Evolutionary conservation across 1,140 invertebrate genomes (phyloP).

Genomic region (Hestina assimilis): DNA sequence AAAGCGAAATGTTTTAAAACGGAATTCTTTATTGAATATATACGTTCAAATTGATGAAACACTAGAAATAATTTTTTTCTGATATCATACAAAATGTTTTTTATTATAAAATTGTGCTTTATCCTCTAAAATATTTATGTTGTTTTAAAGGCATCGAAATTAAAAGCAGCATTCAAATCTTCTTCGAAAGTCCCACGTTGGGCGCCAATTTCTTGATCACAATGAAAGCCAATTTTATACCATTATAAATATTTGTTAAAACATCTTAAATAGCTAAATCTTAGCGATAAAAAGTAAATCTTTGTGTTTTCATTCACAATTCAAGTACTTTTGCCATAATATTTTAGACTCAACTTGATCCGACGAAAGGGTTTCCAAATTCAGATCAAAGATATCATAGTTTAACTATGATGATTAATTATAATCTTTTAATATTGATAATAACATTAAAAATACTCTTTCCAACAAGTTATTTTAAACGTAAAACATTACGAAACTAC

Average conservation of each 20-base stretch:
- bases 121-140: not conserved
- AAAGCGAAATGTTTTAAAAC: not conserved
- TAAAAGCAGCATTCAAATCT: not conserved
- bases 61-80: not conserved
- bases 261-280: no score
- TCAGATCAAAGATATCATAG: no score
- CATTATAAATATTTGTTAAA: no score
- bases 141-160: no score
- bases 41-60: not conserved
- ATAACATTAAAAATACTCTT: no score
- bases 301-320: conserved; percentile 15
- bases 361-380: not conserved
- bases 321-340: conserved; percentile 22
- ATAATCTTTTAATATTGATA: no score
- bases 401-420: no score
- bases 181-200: not conserved
- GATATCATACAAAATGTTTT: no score
- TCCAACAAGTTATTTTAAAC: no score
- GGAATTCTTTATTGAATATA: conserved; percentile 9
- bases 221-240: not conserved
- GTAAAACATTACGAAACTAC: no score
- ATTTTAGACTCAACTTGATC: conserved; percentile 12
- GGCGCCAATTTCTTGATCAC: not conserved
- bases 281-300: conserved; percentile 13
- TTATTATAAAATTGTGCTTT: not conserved